These are phyloP conservation scores for Leptopilina boulardi DNA, from an alignment of 1,140 invertebrate genomes.

Conservation along the genomic window DNA sequence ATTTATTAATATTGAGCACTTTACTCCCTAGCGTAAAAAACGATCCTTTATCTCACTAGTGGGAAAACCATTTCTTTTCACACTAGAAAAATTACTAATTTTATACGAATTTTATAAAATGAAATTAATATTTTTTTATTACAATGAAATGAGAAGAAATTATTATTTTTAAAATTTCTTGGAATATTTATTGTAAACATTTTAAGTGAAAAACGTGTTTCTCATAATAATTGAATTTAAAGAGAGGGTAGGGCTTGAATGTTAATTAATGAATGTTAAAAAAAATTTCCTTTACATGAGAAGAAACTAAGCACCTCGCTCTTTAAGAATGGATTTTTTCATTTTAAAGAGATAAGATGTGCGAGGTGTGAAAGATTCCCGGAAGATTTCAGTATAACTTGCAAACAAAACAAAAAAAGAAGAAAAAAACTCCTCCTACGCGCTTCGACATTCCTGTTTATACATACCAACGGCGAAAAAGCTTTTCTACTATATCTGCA, in stretches of 20 bases:
- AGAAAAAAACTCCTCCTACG: slow-evolving; percentile 20
- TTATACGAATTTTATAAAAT: too few species aligned
- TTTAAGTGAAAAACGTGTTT: not conserved
- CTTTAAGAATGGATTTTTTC: not conserved
- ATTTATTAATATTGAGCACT: too few species aligned
- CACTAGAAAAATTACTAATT: too few species aligned
- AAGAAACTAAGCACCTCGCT: not conserved
- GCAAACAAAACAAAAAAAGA: too few species aligned
- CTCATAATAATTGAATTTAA: not conserved
- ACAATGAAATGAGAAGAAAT: too few species aligned
- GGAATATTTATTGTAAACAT: not conserved
- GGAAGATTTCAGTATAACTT: slow-evolving; percentile 64
- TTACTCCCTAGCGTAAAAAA: too few species aligned
- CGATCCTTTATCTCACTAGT: not conserved
- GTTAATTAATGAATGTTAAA: not conserved
- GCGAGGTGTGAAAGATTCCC: slow-evolving; percentile 28
- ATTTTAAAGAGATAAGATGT: slow-evolving; percentile 1
- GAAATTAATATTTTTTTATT: too few species aligned
- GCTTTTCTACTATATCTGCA: not conserved
- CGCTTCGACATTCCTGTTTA: slow-evolving; percentile 31
- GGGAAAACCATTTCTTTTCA: not conserved
- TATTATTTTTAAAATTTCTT: too few species aligned
- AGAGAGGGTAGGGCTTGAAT: not conserved
- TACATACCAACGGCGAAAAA: slow-evolving; percentile 11
- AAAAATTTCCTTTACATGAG: not conserved